Conservation (phyloP, 2,888 invertebrate genomes). For the Aporophyla nigra region DNA sequence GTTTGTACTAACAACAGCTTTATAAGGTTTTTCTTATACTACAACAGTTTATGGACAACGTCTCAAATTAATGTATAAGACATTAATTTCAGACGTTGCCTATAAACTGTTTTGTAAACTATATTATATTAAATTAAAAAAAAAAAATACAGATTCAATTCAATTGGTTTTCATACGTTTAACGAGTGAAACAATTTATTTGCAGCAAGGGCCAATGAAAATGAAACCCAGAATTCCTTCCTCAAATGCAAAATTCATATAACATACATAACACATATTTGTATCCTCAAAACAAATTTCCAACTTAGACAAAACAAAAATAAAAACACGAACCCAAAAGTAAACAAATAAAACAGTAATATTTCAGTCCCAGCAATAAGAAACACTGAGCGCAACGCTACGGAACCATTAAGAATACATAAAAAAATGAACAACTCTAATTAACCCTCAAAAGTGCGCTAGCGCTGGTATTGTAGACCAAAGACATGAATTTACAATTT, state of each 20-base stretch:
- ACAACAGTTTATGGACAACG: no score
- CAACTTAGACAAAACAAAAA: not conserved
- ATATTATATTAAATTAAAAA: no score
- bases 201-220: not conserved
- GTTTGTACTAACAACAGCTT: no score
- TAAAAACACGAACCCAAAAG: constrained; percentile 9
- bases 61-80: no score
- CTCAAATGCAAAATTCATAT: not conserved
- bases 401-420: constrained; percentile 55
- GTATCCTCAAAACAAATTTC: constrained; percentile 1
- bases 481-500: constrained; percentile 63
- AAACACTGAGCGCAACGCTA: constrained; percentile 47
- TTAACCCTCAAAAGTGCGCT: constrained; percentile 57
- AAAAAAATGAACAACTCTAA: constrained; percentile 58
- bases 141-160: not conserved
- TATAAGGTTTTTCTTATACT: no score
- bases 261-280: not conserved
- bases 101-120: no score
- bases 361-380: constrained; percentile 45
- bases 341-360: constrained; percentile 36
- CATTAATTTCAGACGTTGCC: no score
- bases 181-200: no score
- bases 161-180: not conserved
- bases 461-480: constrained; percentile 56
- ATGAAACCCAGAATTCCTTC: not conserved